Evolutionary conservation across 2,888 invertebrate species (phyloP).

Genomic region (Malthinus seriepunctatus): DNA sequence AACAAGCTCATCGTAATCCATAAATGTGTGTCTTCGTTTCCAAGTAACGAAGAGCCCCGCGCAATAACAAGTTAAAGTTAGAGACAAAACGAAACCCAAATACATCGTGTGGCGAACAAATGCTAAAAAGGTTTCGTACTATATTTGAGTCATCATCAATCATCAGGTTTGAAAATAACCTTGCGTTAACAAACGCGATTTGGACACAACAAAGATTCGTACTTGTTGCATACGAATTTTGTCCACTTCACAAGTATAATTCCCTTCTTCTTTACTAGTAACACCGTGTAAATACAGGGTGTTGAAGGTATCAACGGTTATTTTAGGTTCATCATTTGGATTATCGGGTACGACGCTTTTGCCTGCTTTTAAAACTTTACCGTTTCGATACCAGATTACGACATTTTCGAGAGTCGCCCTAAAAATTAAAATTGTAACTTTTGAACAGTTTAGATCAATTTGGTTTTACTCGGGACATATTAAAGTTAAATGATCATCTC

Average conservation of each 20-base stretch:
- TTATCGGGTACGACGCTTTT: conserved; percentile 39
- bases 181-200: conserved; percentile 57
- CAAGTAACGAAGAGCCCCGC: conserved; percentile 61
- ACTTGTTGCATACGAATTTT: conserved; percentile 60
- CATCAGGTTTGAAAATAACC: conserved; percentile 45
- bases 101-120: conserved; percentile 63
- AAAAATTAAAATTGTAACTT: background rate
- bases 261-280: conserved; percentile 66
- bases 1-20: conserved; percentile 42
- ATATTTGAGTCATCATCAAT: background rate
- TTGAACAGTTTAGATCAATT: background rate
- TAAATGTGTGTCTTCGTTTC: conserved; percentile 53
- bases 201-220: conserved; percentile 57
- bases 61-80: conserved; percentile 62
- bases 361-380: conserved; percentile 54
- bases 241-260: conserved; percentile 70
- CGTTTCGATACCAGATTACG: conserved; percentile 62
- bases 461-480: conserved; percentile 59
- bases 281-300: conserved; percentile 63
- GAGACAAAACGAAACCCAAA: conserved; percentile 60
- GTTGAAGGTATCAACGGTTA: conserved; percentile 61
- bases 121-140: conserved; percentile 50
- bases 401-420: conserved; percentile 56
- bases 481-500: conserved; percentile 60
- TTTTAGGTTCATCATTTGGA: conserved; percentile 54